Evolutionary conservation across 2,113 vertebrate species (phyloP).

Genomic region (Centropristis striata): DNA sequence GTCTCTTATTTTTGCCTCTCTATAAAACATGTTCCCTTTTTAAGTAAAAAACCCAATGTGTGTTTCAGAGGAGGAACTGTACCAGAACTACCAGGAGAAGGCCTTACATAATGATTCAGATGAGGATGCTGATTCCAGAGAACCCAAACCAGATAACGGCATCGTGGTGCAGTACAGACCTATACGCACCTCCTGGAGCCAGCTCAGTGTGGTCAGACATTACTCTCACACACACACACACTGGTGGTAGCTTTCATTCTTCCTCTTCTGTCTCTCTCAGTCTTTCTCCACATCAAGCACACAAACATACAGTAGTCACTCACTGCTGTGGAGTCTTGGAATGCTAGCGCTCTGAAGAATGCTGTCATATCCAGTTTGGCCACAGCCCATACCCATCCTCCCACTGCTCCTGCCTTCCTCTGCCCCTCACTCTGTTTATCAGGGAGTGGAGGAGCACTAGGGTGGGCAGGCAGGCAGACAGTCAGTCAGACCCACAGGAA

Average conservation of each 20-base stretch:
- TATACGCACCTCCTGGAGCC: slow-evolving; percentile 93
- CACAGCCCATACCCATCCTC: slow-evolving; percentile 67
- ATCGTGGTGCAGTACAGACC: slow-evolving; percentile 91
- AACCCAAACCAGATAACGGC: slow-evolving; percentile 85
- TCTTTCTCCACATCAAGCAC: slow-evolving; percentile 10
- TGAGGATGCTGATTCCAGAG: slow-evolving; percentile 89
- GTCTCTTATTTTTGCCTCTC: not conserved
- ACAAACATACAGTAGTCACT: not conserved
- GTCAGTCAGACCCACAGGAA: slow-evolving; percentile 68
- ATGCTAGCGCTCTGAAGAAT: slow-evolving; percentile 76
- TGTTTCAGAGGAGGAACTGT: slow-evolving; percentile 92
- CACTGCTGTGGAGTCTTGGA: slow-evolving; percentile 53
- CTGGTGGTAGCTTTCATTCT: not conserved
- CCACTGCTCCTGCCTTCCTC: slow-evolving; percentile 47
- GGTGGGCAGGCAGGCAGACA: slow-evolving; percentile 53
- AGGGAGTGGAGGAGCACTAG: slow-evolving; percentile 44
- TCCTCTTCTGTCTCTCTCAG: not conserved
- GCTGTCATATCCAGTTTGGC: slow-evolving; percentile 75
- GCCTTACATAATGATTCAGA: slow-evolving; percentile 96
- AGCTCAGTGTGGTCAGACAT: slow-evolving; percentile 91
- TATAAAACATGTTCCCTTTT: not conserved
- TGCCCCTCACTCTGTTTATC: slow-evolving; percentile 48
- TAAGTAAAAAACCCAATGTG: slow-evolving; percentile 4
- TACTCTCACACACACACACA: slow-evolving; percentile 36
- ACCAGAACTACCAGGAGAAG: slow-evolving; percentile 99